phyloP scores from a whole-genome alignment of 2,888 invertebrate genomes.

The Drosophila paranaensis region DNA sequence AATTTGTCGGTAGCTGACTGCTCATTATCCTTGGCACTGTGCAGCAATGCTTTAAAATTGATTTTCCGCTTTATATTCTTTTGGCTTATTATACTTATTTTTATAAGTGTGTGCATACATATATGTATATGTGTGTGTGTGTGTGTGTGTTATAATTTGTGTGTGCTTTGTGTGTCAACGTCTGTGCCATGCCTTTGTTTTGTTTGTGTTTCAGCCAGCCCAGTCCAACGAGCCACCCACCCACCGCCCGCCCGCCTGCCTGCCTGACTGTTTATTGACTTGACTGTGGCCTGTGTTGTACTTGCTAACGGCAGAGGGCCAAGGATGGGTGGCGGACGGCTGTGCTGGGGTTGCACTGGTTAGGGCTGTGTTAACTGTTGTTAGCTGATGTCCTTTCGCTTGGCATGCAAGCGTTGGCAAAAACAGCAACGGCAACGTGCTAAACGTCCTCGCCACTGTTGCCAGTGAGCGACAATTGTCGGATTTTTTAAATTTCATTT shows the following conservation, averaged over 20 bases:
- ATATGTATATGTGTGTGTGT: constrained; percentile 14
- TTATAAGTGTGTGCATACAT: constrained; percentile 18
- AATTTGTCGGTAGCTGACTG: constrained; percentile 30
- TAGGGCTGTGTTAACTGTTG: constrained; percentile 26
- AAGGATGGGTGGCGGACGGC: neutral
- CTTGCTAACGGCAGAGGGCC: constrained; percentile 26
- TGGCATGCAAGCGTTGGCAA: constrained; percentile 40
- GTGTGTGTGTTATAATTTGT: constrained; percentile 39
- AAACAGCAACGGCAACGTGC: constrained; percentile 13
- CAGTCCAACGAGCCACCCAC: neutral
- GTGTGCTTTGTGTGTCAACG: constrained; percentile 27
- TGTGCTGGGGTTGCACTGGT: constrained; percentile 2
- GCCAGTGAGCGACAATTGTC: constrained; percentile 41
- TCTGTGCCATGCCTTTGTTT: constrained; percentile 27
- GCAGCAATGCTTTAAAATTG: constrained; percentile 67
- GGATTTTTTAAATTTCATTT: constrained; percentile 39
- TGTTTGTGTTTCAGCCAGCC: constrained; percentile 25
- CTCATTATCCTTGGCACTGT: constrained; percentile 69
- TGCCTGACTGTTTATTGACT: constrained; percentile 44
- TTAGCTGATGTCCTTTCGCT: constrained; percentile 45
- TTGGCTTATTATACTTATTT: constrained; percentile 43
- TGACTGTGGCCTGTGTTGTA: constrained; percentile 23
- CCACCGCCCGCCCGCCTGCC: neutral
- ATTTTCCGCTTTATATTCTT: constrained; percentile 62
- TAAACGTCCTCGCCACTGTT: constrained; percentile 36